phyloP scores from a whole-genome alignment of 2,113 vertebrate species.

The Salvelinus sp. region DNA sequence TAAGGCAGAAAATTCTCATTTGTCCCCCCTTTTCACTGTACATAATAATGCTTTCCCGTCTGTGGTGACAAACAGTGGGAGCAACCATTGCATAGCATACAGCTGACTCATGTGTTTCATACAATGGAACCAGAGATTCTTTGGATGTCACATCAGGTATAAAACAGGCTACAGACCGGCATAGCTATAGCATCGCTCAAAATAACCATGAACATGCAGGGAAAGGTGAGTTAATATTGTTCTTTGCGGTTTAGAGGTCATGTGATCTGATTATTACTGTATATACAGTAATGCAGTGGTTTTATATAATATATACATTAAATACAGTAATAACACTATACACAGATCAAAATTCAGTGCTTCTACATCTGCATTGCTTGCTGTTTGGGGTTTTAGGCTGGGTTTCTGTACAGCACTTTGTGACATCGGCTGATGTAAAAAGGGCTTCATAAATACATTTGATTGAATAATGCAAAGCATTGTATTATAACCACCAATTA shows the following conservation, averaged over 20 bases:
- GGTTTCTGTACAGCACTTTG: no score
- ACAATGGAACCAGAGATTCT: constrained; percentile 61
- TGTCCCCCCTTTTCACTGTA: neutral
- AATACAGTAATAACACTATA: neutral
- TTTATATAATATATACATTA: neutral
- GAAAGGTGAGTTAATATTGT: constrained; percentile 57
- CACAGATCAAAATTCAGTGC: no score
- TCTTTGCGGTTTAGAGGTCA: neutral
- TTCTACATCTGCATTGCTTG: no score
- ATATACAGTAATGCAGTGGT: neutral
- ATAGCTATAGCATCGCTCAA: constrained; percentile 1
- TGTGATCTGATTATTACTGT: neutral
- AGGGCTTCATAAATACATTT: no score
- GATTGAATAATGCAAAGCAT: no score
- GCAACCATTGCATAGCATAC: neutral
- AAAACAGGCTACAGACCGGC: constrained; percentile 50
- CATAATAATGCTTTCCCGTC: neutral
- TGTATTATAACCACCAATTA: neutral
- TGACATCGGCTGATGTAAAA: no score
- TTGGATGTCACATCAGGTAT: constrained; percentile 56
- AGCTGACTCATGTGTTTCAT: neutral
- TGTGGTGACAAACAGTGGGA: constrained; percentile 1
- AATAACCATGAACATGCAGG: constrained; percentile 61
- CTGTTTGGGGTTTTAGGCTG: no score
- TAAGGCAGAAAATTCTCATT: neutral